Evolutionary conservation across 2,113 vertebrate species (phyloP).

Genomic region (Haliaeetus leucogaster): DNA sequence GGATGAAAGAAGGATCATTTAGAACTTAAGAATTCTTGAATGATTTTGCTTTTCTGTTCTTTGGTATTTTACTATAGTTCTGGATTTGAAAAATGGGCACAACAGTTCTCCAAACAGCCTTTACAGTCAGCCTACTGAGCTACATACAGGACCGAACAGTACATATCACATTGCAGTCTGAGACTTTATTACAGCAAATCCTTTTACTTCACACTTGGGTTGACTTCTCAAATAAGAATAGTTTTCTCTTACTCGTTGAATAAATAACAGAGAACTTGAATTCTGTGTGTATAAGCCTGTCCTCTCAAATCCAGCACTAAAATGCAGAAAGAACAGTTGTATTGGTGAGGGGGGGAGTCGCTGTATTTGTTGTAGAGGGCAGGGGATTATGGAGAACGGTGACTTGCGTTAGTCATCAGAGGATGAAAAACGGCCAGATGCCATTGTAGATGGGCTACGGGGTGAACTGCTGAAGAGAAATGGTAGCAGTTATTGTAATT

Average conservation of each 20-base stretch:
- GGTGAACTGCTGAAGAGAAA: background rate
- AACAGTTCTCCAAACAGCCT: background rate
- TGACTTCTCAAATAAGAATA: background rate
- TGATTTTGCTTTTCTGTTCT: background rate
- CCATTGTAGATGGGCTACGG: background rate
- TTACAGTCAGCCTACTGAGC: background rate
- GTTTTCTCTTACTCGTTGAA: background rate
- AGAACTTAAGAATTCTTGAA: background rate
- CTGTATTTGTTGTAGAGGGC: background rate
- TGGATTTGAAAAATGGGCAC: background rate
- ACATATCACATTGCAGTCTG: background rate
- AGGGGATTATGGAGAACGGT: background rate
- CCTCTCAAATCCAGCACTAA: background rate
- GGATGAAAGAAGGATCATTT: background rate
- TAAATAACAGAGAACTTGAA: background rate
- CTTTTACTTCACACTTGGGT: background rate
- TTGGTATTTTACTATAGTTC: background rate
- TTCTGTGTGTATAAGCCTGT: background rate
- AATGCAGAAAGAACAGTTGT: background rate
- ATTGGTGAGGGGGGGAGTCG: background rate
- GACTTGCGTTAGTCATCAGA: background rate
- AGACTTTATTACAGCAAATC: background rate
- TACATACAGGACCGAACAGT: background rate
- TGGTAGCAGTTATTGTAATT: background rate
- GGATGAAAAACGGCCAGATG: background rate